These are phyloP conservation scores for Heterodera filipjevi DNA, from an alignment of 2,888 invertebrate species.

Conservation along the genomic window DNA sequence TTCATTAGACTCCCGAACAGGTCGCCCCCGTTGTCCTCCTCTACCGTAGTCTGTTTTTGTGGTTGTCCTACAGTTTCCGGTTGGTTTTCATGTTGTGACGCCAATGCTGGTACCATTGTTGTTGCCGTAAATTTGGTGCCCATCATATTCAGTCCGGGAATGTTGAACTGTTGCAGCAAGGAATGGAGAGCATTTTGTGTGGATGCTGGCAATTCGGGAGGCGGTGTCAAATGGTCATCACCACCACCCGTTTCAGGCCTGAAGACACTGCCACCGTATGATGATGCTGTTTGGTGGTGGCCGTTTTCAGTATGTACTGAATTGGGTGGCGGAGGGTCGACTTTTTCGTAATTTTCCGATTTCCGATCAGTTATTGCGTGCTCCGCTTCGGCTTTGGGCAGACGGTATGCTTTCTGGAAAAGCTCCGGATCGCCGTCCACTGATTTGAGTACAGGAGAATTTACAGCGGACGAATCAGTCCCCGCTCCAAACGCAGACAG, in stretches of 20 bases:
- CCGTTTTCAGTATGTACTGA: background rate
- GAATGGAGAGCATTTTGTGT: constrained; percentile 18
- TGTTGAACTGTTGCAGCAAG: constrained; percentile 25
- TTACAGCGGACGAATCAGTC: background rate
- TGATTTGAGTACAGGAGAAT: constrained; percentile 9
- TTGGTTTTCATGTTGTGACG: background rate
- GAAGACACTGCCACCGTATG: background rate
- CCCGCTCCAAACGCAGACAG: constrained; percentile 18
- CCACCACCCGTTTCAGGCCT: background rate
- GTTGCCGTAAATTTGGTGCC: background rate
- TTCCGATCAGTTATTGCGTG: background rate
- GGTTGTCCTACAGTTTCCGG: background rate
- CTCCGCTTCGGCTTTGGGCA: background rate
- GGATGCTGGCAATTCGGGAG: constrained; percentile 19
- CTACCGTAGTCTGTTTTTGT: background rate
- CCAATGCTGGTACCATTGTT: background rate
- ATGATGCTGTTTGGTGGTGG: background rate
- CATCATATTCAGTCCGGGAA: constrained; percentile 21
- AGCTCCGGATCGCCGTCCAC: constrained; percentile 18
- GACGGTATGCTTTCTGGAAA: background rate
- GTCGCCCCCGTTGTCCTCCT: constrained; percentile 13
- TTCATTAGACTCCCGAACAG: constrained; percentile 16
- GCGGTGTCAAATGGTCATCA: constrained; percentile 15
- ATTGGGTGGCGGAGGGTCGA: background rate
- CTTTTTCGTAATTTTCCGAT: background rate